Base-by-base conservation (phyloP, 1,140 invertebrate species). In the Pseudomyrmex sp. region DNA sequence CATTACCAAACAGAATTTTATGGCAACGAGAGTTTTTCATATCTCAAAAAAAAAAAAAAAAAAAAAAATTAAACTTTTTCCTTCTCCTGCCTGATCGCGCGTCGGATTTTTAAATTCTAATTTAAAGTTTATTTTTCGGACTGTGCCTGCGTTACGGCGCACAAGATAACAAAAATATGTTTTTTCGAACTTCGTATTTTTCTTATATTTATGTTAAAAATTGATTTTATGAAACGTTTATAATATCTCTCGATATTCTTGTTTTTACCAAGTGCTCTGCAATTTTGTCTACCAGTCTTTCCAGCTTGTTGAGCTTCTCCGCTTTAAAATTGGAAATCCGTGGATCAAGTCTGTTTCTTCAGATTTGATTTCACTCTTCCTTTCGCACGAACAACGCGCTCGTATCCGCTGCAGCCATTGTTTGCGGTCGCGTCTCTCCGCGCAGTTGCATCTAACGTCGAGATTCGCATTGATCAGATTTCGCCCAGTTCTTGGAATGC, bases 381-480 rank as follows among this genome's bases (percentile, higher is more conserved):
- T 54, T n/a, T 18, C 35, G 50, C 46, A 76, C 48, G 18, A 23
- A 52, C 26, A 46, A 68, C 26, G n/a, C 23, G 48, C 61, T 59
- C 26, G 52, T n/a, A 48, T 75, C 46, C 52, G 13, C n/a, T 5
- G 10, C 54, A 59, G 54, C 35, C 48, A 61, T 76, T 58, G 70
- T 76, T 76, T 54, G 5, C 12, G 44, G 46, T 83, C 12, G 44
- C 23, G 12, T 72, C 46, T 20, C 12, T 9, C 65, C 50, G 61
- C 69, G 13, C 46, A 50, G 54, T 76, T 86, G 20, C 63, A 48
- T 46, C 70, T 69, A 84, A 50, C 15, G 26, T 70, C 70, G 77
- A 26, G 65, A 85, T 72, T 63, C 82, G n/a, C 10, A 63, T 63
- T 68, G 83, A 86, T 86, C 65, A 63, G 62, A 86, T 87, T 86